These are phyloP conservation scores for Pyrrhia umbra DNA, from an alignment of 2,888 invertebrate species.

Conservation along the genomic window DNA sequence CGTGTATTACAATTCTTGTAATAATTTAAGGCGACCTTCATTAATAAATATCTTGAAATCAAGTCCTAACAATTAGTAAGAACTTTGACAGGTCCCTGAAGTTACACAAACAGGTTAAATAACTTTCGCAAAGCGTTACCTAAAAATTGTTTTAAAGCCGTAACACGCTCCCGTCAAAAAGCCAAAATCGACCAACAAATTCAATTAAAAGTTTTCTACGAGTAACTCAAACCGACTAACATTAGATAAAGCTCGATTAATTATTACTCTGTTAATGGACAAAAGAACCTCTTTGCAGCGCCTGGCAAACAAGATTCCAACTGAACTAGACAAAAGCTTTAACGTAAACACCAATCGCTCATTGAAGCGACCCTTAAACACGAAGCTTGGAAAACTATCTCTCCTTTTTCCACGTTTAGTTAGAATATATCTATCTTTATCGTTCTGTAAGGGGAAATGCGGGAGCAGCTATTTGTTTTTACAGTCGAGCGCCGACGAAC, in stretches of 20 bases:
- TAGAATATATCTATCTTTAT: slow-evolving; percentile 82
- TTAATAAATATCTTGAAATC: slow-evolving; percentile 21
- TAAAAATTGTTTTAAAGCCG: slow-evolving; percentile 78
- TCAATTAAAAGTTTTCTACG: slow-evolving; percentile 87
- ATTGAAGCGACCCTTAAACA: slow-evolving; percentile 78
- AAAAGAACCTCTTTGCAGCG: slow-evolving; percentile 83
- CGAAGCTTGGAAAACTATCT: slow-evolving; percentile 78
- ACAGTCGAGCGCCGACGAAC: slow-evolving; percentile 88
- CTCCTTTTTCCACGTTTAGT: slow-evolving; percentile 76
- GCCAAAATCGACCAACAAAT: slow-evolving; percentile 84
- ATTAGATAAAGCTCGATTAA: slow-evolving; percentile 86
- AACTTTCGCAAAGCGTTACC: slow-evolving; percentile 71
- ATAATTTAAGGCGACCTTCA: slow-evolving; percentile 10
- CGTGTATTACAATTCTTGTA: background rate
- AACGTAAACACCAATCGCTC: slow-evolving; percentile 85
- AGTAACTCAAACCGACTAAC: slow-evolving; percentile 82
- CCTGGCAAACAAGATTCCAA: slow-evolving; percentile 83
- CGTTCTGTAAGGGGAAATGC: slow-evolving; percentile 81
- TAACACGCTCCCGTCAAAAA: slow-evolving; percentile 81
- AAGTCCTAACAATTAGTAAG: slow-evolving; percentile 41
- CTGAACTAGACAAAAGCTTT: slow-evolving; percentile 84
- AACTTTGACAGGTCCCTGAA: slow-evolving; percentile 53
- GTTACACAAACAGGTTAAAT: slow-evolving; percentile 68
- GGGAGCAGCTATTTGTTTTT: slow-evolving; percentile 89
- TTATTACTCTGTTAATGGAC: slow-evolving; percentile 85